Percentiles rank a stretch among this genome's conserved stretches.
phyloP scores from a whole-genome alignment of 1,140 invertebrate genomes.

The Venustaconcha ellipsiformis region DNA sequence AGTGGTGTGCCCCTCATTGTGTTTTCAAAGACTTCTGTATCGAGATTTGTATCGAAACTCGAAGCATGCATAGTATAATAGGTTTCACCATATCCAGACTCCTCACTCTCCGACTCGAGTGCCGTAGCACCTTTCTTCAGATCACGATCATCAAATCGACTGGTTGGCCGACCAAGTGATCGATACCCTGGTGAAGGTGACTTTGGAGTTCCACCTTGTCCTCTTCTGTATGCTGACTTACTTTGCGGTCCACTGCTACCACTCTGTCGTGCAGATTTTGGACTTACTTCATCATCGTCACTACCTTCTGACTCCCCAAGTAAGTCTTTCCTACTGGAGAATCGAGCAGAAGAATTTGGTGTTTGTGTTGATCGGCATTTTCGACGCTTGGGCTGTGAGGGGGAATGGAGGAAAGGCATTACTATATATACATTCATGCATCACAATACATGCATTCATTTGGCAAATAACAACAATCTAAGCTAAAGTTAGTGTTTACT shows the following conservation, averaged over 20 bases:
- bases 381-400: slow-evolving; percentile 38
- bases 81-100: slow-evolving; percentile 65
- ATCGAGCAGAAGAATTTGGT: slow-evolving; percentile 35
- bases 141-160: slow-evolving; percentile 48
- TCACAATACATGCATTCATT: slow-evolving; percentile 1
- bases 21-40: slow-evolving; percentile 44
- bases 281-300: slow-evolving; percentile 40
- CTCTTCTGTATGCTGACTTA: slow-evolving; percentile 31
- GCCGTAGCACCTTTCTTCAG: slow-evolving; percentile 45
- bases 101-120: slow-evolving; percentile 61
- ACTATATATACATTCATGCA: slow-evolving; percentile 28
- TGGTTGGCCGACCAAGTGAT: slow-evolving; percentile 26
- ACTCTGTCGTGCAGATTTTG: slow-evolving; percentile 13
- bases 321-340: slow-evolving; percentile 35
- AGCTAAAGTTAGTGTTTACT: background rate
- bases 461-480: background rate
- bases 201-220: slow-evolving; percentile 25
- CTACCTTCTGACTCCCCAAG: slow-evolving; percentile 40
- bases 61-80: slow-evolving; percentile 64
- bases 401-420: slow-evolving; percentile 45
- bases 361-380: slow-evolving; percentile 52
- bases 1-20: slow-evolving; percentile 52
- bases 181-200: slow-evolving; percentile 26
- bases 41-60: slow-evolving; percentile 61
- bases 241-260: slow-evolving; percentile 19